Base-by-base conservation (phyloP, 2,797 vertebrate species). In the Pyrocephalus nanus region DNA sequence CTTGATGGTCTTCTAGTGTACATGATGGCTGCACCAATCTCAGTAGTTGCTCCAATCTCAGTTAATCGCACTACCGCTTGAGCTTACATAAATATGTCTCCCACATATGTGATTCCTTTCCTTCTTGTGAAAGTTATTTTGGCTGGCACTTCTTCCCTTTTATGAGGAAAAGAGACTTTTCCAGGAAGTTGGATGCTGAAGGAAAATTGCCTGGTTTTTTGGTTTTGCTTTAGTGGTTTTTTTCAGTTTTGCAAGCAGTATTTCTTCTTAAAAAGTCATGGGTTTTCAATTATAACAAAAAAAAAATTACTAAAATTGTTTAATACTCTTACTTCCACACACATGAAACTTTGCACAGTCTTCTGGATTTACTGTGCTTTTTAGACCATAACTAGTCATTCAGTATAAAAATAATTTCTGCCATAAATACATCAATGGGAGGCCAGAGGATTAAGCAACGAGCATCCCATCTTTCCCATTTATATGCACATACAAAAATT, bases 281-380 rank as follows among this genome's bases (percentile, higher is more conserved):
- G 2, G 3, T 88, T 94, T 76, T 79, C 80, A 91, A 80, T 88
- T 87, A 93, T 1, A 2, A 32, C 1, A 23, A 66, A 61, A 80
- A 62, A 43, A 43, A 78, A 57, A 7, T 6, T 22, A 62, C n/a
- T 64, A 12, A 36, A 91, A 58, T 40, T 48, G n/a, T 18, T 80
- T 86, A 92, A 95, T 91, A 65, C 19, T 89, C 69, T 92, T 82
- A 92, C 47, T 91, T 95, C 42, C 57, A 92, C 32, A 88, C 18
- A 40, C 75, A 80, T 12, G 25, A 91, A 73, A 75, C 26, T 71
- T 73, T 54, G 30, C 61, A 58, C 7, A 71, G 50, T 66, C 54
- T 77, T 78, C 50, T 65, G 34, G 22, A 80, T 86, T 90, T 69
- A 83, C 50, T 75, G 16, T 42, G 58, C 20, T 86, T 94, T 94